A percentile compares a stretch with the other conserved stretches of the same genome.
phyloP scores from a whole-genome alignment of 1,140 invertebrate genomes.

The Drosophila kikkawai region DNA sequence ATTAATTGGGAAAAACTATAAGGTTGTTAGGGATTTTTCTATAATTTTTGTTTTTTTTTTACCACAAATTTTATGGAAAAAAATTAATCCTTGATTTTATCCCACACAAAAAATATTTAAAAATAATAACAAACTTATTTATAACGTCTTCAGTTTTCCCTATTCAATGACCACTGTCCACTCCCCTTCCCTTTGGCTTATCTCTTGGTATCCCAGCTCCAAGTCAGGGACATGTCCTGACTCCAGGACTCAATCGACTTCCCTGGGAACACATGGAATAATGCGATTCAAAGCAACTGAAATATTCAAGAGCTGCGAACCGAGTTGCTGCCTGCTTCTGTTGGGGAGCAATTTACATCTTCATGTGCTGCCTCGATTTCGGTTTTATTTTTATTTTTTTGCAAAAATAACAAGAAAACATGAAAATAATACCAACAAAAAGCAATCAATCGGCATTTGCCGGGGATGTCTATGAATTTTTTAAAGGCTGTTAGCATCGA shows the following conservation, averaged over 20 bases:
- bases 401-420: background rate
- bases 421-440: slow-evolving; percentile 32
- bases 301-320: slow-evolving; percentile 55
- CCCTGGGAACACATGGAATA: slow-evolving; percentile 27
- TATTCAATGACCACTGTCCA: slow-evolving; percentile 10
- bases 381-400: slow-evolving; percentile 15
- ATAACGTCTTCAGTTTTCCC: background rate
- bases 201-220: background rate
- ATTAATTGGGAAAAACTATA: background rate
- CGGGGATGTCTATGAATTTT: slow-evolving; percentile 65
- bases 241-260: slow-evolving; percentile 1
- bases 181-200: background rate
- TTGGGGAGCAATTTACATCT: slow-evolving; percentile 38
- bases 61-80: too few species aligned
- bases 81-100: background rate
- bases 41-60: background rate
- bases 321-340: slow-evolving; percentile 2
- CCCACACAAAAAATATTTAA: too few species aligned
- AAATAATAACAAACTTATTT: background rate
- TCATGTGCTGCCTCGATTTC: slow-evolving; percentile 35
- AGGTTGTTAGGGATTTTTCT: background rate
- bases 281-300: slow-evolving; percentile 63
- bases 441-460: slow-evolving; percentile 67
- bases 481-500: slow-evolving; percentile 57
- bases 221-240: background rate